Base-by-base conservation (phyloP, 92 coral and sea anemone genomes). In the Porites evermanni region DNA sequence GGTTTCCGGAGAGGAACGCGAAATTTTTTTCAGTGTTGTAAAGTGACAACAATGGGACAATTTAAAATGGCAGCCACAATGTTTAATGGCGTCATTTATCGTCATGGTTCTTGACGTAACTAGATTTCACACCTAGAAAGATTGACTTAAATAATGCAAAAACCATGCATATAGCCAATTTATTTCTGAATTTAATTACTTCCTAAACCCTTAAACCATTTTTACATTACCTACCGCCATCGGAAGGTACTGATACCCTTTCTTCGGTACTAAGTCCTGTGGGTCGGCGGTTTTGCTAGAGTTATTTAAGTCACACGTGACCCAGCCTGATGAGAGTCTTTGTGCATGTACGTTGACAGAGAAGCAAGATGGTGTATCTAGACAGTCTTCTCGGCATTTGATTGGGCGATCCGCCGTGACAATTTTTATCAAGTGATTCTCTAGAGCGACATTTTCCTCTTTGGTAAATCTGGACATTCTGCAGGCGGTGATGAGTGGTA, bases 251-350 rank as follows among this genome's bases (percentile, higher is more conserved):
- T 20, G 75, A 26, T 14, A 53, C 52, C 51, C 85, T 0, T 21
- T 14, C 9, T 69, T 80, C 20, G 53, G 24, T 23, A 50, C 16
- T 6, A 67, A 67, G 68, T 80, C 65, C 23, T 80, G 85, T 80
- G 85, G 85, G 54, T 70, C 76, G 50, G 85, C 85, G 16, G 65
- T 24, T 54, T 53, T 67, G 67, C 65, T 80, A 10, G 85, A 68
- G 68, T 70, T 80, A 44, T 67, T 67, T 10, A 80, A 53, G 23
- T 80, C 85, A n/a, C 85, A 80, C 26, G 71, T 78, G 82, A 78
- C 70, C 44, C 70, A 63, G 47, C 82, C 70, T 61, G 82, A 61
- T 19, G 18, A 32, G 17, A 78, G 82, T 8, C 29, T 61, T 78
- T 52, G 54, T 17, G 70, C 70, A 66, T 66, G 70, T 2, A 78